Evolutionary conservation across 2,113 vertebrate species (phyloP), one percentile per base, ranked within the genome.

Genomic region (Hydropotes inermis): DNA sequence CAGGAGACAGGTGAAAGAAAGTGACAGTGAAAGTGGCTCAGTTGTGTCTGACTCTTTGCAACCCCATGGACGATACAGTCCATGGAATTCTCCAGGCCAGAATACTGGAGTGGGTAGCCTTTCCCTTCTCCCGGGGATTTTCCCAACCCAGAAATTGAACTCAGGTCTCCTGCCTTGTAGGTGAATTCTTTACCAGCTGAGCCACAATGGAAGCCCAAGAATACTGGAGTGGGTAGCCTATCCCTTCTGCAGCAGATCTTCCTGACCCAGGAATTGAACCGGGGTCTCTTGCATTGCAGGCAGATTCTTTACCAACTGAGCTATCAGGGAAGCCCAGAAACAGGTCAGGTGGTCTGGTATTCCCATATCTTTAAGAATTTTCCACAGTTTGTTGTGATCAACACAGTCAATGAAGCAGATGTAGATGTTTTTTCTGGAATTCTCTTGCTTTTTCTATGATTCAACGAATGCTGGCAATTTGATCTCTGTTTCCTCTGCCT

Each of bases 241-340:
- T 70, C 17, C n/a, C n/a, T 70, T 36, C 67, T 70, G 9, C 10
- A 70, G n/a, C 0, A 12, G 67, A 70, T 39, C 67, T 36, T 39
- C 67, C n/a, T 39, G n/a, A 36, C n/a, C n/a, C 67, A 39, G n/a
- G n/a, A 39, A 70, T 23, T 0, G 0, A 70, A 70, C n/a, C 0
- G 1, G 5, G 19, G 67, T 39, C 67, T 70, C 67, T 70, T 70
- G n/a, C 67, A 12, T 70, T 70, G 10, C 9, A 23, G 67, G 67
- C n/a, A 39, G 67, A 70, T 70, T 70, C n/a, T 70, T 39, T 70
- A 36, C 19, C n/a, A 39, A 23, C 67, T 70, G 67, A 70, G 9
- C 19, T 70, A 70, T 70, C n/a, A 70, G 67, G 10, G 67, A 70
- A 70, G n/a, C 19, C 67, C 0, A 0, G 21, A 70, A 36, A 70